These are phyloP conservation scores for Thermophis baileyi DNA, from an alignment of 2,113 vertebrate genomes.

Conservation along the genomic window DNA sequence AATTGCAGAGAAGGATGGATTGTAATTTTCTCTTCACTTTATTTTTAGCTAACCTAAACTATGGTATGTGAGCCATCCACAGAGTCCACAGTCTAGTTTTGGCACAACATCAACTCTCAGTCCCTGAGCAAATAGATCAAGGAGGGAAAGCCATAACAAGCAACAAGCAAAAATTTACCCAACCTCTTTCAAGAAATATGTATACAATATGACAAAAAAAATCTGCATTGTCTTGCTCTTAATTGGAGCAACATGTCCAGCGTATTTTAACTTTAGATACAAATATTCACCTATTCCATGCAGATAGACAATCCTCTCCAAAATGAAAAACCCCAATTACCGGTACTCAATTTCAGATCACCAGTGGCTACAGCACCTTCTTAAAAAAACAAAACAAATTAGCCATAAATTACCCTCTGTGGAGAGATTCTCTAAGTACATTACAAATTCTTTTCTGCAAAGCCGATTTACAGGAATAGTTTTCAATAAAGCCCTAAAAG, in stretches of 20 bases:
- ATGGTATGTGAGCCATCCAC: not conserved
- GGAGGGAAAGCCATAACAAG: not conserved
- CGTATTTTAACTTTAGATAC: not conserved
- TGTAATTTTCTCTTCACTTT: not conserved
- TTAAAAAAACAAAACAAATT: not conserved
- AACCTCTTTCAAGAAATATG: not conserved
- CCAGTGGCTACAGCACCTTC: not conserved
- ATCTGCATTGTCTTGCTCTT: not conserved
- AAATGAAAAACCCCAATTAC: not conserved
- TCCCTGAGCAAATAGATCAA: not conserved
- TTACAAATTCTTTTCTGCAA: not conserved
- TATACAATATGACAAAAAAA: not conserved
- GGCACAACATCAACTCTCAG: not conserved
- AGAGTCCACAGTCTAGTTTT: not conserved
- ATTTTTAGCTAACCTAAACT: not conserved
- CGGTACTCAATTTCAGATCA: not conserved
- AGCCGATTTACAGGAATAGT: not conserved
- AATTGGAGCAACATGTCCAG: not conserved
- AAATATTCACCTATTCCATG: not conserved
- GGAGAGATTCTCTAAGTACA: not conserved
- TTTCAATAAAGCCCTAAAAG: not conserved
- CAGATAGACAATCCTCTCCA: not conserved
- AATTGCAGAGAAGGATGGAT: not conserved
- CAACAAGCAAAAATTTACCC: not conserved
- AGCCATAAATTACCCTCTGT: not conserved